These are phyloP conservation scores for Peribatodes rhomboidaria DNA, from an alignment of 2,888 invertebrate genomes.

Conservation along the genomic window DNA sequence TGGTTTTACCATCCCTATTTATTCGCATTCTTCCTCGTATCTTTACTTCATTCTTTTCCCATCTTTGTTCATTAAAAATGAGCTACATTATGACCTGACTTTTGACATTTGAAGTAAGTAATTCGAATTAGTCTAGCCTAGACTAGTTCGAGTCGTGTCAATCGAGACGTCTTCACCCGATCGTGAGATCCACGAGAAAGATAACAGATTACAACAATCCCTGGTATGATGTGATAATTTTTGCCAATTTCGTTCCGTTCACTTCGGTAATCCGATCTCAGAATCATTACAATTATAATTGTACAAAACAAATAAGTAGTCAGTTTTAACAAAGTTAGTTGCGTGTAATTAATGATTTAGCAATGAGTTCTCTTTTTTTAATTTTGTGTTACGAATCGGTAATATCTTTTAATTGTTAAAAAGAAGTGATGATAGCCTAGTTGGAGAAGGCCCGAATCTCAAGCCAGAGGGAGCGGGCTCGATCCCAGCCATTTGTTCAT, in stretches of 20 bases:
- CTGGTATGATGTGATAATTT: conserved; percentile 26
- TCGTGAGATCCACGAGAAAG: conserved; percentile 30
- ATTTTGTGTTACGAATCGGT: too few species aligned
- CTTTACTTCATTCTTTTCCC: neutral
- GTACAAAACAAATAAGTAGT: too few species aligned
- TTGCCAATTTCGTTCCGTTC: conserved; percentile 16
- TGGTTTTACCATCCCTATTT: too few species aligned
- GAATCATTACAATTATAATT: neutral
- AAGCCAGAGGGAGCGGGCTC: too few species aligned
- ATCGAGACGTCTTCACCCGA: conserved; percentile 17
- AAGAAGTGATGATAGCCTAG: too few species aligned
- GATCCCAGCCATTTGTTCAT: too few species aligned
- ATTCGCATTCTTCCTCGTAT: too few species aligned
- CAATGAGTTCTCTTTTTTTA: too few species aligned
- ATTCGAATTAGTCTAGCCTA: conserved; percentile 1
- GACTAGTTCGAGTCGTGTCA: conserved; percentile 23
- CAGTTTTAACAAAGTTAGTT: too few species aligned
- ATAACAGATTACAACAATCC: conserved; percentile 11
- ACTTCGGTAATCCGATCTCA: neutral
- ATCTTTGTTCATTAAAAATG: neutral
- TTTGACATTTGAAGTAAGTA: conserved; percentile 4
- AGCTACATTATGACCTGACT: conserved; percentile 6
- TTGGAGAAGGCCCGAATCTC: too few species aligned
- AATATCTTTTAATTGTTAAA: too few species aligned
- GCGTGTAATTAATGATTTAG: too few species aligned